Base-by-base conservation (phyloP, 2,888 invertebrate genomes). In the Loripinus fragilis region DNA sequence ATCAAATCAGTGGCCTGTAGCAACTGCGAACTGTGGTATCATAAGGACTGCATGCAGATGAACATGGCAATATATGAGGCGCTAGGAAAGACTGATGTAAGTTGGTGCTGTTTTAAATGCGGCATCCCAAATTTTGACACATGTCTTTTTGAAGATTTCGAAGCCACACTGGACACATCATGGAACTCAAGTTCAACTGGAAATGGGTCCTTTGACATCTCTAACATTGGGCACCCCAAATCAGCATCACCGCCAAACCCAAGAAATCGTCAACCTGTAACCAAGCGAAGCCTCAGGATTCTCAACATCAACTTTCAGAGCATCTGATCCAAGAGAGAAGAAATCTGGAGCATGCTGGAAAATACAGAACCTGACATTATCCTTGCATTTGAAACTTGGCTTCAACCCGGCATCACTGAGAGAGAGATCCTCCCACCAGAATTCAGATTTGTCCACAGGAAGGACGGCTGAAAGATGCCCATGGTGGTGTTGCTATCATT, bases 401-500 rank as follows among this genome's bases (percentile, higher is more conserved):
- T 66, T 2, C n/a, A 52, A 17, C n/a, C 45, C n/a, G 35, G 35
- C 17, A 67, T 45, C 20, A 33, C 52, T 25, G 67, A 52, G 33
- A 8, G 65, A 10, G 73, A 73, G 50, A 17, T 73, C 8, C 41
- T 73, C n/a, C 52, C 67, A 23, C 23, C 45, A 5, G 33, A 48
- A 35, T 73, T 66, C 25, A 66, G 66, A 35, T 48, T 73, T 35
- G 8, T 41, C 8, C 66, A 48, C 17, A 23, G 50, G 23, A 35
- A 35, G 67, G 65, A 23, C 66, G 38, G 15, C 0, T 38, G 1
- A 68, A 45, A 23, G 60, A 42, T 28, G n/a, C 71, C n/a, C 25
- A 69, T 45, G 65, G 73, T 25, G 72, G 79, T 45, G 71, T 76
- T 20, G 73, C 76, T 7, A 79, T 79, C 69, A 76, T 79, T n/a